phyloP scores from a whole-genome alignment of 2,797 vertebrate species.

The Chloroceryle amazona region DNA sequence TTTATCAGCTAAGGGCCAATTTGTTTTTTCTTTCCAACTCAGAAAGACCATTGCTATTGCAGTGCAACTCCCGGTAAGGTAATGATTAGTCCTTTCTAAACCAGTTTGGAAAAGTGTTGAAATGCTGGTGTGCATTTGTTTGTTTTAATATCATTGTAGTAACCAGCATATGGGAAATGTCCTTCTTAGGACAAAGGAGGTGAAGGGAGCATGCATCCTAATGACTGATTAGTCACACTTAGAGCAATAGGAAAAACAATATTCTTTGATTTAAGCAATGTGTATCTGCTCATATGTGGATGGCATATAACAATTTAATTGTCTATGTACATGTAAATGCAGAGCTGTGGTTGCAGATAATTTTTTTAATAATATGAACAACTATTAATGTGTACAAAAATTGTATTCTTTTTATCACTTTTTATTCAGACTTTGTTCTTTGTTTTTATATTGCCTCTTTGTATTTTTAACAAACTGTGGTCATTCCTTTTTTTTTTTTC shows the following conservation, averaged over 20 bases:
- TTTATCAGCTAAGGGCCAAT: background rate
- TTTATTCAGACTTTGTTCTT: background rate
- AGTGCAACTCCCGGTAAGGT: fast-evolving
- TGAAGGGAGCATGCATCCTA: background rate
- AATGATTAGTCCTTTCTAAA: background rate
- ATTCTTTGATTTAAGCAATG: background rate
- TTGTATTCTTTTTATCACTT: background rate
- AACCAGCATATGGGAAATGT: constrained; percentile 8
- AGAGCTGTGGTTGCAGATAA: background rate
- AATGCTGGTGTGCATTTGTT: background rate
- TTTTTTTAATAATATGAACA: background rate
- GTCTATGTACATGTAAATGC: background rate
- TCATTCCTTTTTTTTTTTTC: background rate
- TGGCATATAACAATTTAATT: background rate
- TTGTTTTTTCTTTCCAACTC: background rate
- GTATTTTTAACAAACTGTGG: constrained; percentile 34
- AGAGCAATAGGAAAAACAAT: background rate
- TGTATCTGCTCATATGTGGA: background rate
- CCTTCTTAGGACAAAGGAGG: background rate
- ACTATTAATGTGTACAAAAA: background rate
- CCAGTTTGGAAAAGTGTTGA: background rate
- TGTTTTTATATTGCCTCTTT: background rate
- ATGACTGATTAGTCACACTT: background rate
- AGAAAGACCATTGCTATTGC: background rate
- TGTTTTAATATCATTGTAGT: constrained; percentile 4